Evolutionary conservation across 2,113 vertebrate species (phyloP).

Genomic region (Colistium nudipinnis): DNA sequence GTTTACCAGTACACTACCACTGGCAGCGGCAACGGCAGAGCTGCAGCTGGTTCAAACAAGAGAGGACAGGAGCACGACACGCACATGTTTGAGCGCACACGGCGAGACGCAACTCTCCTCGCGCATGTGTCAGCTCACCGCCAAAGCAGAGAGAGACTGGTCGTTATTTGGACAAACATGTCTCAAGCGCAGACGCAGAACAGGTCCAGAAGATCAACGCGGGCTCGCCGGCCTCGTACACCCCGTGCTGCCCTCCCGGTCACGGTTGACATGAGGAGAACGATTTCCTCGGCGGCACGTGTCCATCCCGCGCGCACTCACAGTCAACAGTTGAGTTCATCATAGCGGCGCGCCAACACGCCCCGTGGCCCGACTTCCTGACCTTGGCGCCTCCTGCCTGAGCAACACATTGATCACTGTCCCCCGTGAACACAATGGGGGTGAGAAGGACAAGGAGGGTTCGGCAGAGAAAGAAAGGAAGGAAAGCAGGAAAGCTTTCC

Average conservation of each 20-base stretch:
- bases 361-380: constrained; percentile 60
- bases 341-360: constrained; percentile 11
- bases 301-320: constrained; percentile 7
- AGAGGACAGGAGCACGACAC: constrained; percentile 34
- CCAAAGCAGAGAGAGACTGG: constrained; percentile 60
- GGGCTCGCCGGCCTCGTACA: neutral
- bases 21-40: too few relatives aligned
- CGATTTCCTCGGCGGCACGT: constrained; percentile 19
- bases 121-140: constrained; percentile 55
- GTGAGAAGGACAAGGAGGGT: constrained; percentile 15
- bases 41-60: constrained; percentile 55
- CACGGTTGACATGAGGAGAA: constrained; percentile 36
- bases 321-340: constrained; percentile 31
- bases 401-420: constrained; percentile 67
- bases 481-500: constrained; percentile 15
- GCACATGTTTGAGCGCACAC: constrained; percentile 28
- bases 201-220: neutral
- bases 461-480: neutral
- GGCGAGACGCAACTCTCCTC: constrained; percentile 46
- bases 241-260: constrained; percentile 33
- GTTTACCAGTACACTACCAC: neutral
- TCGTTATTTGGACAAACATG: constrained; percentile 73
- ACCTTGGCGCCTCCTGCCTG: constrained; percentile 58
- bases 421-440: constrained; percentile 53
- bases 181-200: neutral